phyloP scores from a whole-genome alignment of 1,140 invertebrate genomes.

The Leptonema lineaticorne region DNA sequence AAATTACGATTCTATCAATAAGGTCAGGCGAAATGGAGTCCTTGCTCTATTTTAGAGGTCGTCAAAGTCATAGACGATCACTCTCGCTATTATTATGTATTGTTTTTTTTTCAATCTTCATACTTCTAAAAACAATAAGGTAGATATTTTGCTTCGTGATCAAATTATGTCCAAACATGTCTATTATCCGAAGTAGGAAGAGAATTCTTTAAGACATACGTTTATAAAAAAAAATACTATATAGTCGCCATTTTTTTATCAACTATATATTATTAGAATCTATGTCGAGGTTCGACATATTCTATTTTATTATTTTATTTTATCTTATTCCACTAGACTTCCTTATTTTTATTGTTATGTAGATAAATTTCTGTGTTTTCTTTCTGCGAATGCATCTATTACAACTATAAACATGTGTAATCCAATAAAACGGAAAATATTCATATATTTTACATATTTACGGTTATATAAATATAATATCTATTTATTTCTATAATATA shows the following conservation, averaged over 20 bases:
- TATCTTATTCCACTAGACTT: too few relatives aligned
- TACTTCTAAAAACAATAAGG: too few relatives aligned
- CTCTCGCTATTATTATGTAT: background rate
- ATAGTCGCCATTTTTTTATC: background rate
- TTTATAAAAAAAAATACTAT: background rate
- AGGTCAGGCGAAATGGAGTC: background rate
- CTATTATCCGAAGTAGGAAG: background rate
- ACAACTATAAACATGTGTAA: background rate
- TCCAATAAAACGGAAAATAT: too few relatives aligned
- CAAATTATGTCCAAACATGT: background rate
- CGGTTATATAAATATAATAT: too few relatives aligned
- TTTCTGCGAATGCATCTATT: too few relatives aligned
- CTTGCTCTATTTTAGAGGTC: slow-evolving; percentile 15
- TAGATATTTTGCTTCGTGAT: background rate
- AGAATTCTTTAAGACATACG: too few relatives aligned
- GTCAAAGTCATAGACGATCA: background rate
- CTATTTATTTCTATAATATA: too few relatives aligned
- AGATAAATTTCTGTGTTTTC: too few relatives aligned
- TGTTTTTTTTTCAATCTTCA: too few relatives aligned
- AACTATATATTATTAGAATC: slow-evolving; percentile 7
- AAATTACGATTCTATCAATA: background rate
- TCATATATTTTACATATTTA: too few relatives aligned
- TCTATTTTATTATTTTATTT: too few relatives aligned
- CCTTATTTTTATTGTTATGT: too few relatives aligned
- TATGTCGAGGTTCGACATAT: slow-evolving; percentile 14